Evolutionary conservation across 2,113 vertebrate species (phyloP), one percentile per base, ranked within the genome.

Genomic region (Ploceus nigricollis): DNA sequence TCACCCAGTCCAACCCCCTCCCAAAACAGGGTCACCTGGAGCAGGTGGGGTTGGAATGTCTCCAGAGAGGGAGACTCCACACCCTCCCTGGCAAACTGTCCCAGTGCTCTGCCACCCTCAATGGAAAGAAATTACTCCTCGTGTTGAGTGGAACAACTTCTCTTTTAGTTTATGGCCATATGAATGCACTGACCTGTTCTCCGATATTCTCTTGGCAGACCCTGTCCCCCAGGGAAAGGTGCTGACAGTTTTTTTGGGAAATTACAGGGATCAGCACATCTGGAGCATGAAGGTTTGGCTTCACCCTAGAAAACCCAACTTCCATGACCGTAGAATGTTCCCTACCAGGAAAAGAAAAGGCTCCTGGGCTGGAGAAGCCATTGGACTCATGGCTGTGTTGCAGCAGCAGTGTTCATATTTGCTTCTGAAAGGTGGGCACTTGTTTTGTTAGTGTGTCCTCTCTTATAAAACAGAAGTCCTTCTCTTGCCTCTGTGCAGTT

Each of bases 251-350:
- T 25, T n/a, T 13, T 21, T 57, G 7, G 44, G 50, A 73, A 89
- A 63, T 81, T 27, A 44, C 10, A 24, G 35, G 27, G 18, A 83
- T 60, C 28, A 39, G 70, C 23, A 60, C 9, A 50, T 73, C n/a
- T 53, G 31, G 21, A 89, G 30, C 18, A 30, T 0, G 0, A 84
- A 75, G 51, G 35, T 84, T 45, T 66, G 15, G 14, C 42, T 73
- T 83, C 18, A 47, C 28, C 15, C 22, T 45, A 37, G 20, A 37
- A 80, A 78, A 58, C 9, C 10, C 47, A 58, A 35, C 19, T 82
- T 84, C 23, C 7, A 27, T 2, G 9, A 68, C 33, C 0, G 6
- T 0, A 4, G 7, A 30, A n/a, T 78, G 40, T 78, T 11, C 24
- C 44, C 19, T 71, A 2, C 13, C 24, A 60, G 28, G 44, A 45